Evolutionary conservation across 2,113 vertebrate genomes (phyloP).

Genomic region (Nematolebias whitei): DNA sequence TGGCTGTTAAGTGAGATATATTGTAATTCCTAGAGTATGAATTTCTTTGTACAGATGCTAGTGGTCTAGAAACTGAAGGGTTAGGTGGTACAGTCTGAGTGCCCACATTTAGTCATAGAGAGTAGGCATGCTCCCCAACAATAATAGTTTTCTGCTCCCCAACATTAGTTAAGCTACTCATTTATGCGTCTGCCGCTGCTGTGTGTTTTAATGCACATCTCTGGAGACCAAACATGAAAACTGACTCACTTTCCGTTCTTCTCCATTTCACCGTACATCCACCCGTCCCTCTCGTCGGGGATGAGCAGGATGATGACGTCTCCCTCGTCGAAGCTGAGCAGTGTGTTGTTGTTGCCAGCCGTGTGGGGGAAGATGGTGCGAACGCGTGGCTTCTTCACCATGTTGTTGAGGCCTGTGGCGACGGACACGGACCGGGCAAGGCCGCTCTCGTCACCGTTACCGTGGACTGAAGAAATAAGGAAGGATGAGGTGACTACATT

Average conservation of each 20-base stretch:
- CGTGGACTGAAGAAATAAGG: slow-evolving; percentile 41
- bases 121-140: background rate
- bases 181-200: too few species aligned
- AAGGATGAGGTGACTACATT: background rate
- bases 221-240: background rate
- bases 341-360: slow-evolving; percentile 84
- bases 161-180: background rate
- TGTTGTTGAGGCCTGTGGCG: slow-evolving; percentile 89
- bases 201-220: too few species aligned
- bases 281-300: slow-evolving; percentile 93
- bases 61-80: background rate
- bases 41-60: too few species aligned
- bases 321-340: slow-evolving; percentile 93
- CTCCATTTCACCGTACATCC: slow-evolving; percentile 95
- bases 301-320: slow-evolving; percentile 90
- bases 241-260: slow-evolving; percentile 85
- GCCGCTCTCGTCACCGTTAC: slow-evolving; percentile 75
- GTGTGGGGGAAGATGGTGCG: slow-evolving; percentile 94
- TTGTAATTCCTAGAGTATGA: too few species aligned
- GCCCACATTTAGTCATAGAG: background rate
- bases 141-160: background rate
- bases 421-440: slow-evolving; percentile 88
- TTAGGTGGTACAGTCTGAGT: too few species aligned
- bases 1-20: too few species aligned
- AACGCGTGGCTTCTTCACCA: slow-evolving; percentile 88